These are phyloP conservation scores for Meiosimyza decipiens DNA, from an alignment of 2,888 invertebrate species.

Conservation along the genomic window DNA sequence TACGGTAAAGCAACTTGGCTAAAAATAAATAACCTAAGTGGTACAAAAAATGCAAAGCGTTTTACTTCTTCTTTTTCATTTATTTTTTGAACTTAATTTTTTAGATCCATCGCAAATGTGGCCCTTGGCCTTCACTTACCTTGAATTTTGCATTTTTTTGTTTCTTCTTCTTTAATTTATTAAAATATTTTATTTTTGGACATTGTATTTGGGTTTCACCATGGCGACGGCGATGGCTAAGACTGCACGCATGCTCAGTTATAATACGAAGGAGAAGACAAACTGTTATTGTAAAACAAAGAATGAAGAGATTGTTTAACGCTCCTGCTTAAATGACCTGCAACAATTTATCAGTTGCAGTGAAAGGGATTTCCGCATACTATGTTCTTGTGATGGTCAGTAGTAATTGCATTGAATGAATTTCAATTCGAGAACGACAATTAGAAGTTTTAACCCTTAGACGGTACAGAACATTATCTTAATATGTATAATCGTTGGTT, in stretches of 20 bases:
- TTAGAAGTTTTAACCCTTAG: neutral
- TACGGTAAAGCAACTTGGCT: conserved; percentile 34
- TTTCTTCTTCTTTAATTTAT: neutral
- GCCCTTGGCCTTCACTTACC: conserved; percentile 67
- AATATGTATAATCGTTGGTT: no score
- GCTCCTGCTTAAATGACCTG: conserved; percentile 40
- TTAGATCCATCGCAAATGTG: conserved; percentile 49
- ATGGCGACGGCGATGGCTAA: neutral
- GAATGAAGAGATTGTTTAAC: conserved; percentile 27
- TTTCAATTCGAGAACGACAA: neutral
- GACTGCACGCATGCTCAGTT: neutral
- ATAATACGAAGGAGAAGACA: neutral
- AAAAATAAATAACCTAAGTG: conserved; percentile 3
- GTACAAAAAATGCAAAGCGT: neutral
- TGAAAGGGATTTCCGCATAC: conserved; percentile 53
- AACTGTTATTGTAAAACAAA: neutral
- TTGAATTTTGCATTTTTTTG: conserved; percentile 53
- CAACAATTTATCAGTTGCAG: conserved; percentile 49
- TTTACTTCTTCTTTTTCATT: neutral
- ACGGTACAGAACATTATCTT: neutral
- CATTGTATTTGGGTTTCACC: neutral
- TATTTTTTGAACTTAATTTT: conserved; percentile 22
- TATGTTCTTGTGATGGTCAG: neutral
- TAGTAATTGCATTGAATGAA: neutral
- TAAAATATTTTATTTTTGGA: neutral